Percentiles rank a stretch among this genome's conserved stretches.
Evolutionary conservation across 2,113 vertebrate genomes (phyloP).

Genomic region (Gavialis gangeticus): DNA sequence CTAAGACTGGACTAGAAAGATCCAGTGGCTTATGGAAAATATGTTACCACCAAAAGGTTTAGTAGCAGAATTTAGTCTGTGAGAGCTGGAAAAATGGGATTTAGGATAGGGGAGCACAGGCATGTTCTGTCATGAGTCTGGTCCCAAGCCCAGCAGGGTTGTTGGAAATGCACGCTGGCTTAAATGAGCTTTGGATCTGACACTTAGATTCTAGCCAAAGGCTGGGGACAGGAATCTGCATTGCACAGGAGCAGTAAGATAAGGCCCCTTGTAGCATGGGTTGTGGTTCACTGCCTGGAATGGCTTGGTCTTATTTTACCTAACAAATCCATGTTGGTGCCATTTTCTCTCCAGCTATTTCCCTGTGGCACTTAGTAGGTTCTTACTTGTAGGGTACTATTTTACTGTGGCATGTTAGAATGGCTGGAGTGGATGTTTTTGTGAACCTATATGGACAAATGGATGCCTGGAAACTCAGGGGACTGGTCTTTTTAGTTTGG

Average conservation of each 20-base stretch:
- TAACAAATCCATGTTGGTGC: no score
- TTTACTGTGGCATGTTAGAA: no score
- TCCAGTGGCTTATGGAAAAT: not conserved
- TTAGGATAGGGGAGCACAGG: not conserved
- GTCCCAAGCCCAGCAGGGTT: not conserved
- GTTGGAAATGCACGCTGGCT: not conserved
- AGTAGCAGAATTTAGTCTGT: not conserved
- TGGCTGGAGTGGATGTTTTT: no score
- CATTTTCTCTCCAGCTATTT: no score
- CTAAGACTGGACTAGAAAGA: not conserved
- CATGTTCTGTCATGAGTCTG: not conserved
- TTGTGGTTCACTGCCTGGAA: no score
- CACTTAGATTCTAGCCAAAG: not conserved
- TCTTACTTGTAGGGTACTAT: no score
- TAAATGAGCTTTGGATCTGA: not conserved
- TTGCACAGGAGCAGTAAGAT: not conserved
- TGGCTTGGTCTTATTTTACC: no score
- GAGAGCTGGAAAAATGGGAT: not conserved
- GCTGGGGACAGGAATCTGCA: accelerated
- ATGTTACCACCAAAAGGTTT: not conserved
- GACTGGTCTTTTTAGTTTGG: no score
- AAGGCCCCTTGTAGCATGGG: not conserved
- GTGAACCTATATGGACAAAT: no score
- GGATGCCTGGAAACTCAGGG: no score
- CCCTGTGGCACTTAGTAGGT: no score